Evolutionary conservation across 2,113 vertebrate species (phyloP).

Genomic region (Felis chaus): DNA sequence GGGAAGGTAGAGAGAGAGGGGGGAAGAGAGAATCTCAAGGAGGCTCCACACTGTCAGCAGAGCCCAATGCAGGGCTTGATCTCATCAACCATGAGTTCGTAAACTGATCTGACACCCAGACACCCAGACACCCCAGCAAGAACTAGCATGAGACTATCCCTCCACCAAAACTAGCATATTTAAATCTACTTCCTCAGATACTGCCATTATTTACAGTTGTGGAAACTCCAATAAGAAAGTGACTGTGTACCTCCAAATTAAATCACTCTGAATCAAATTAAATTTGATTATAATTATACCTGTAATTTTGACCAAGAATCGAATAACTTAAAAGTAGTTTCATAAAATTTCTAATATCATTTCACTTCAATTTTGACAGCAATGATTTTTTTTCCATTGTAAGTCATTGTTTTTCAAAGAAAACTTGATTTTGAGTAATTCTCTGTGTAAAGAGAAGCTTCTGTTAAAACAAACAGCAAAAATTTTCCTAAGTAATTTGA

Average conservation of each 20-base stretch:
- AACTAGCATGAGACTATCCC: neutral
- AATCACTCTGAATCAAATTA: neutral
- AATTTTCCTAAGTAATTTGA: constrained; percentile 46
- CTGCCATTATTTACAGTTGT: neutral
- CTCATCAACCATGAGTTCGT: too few species aligned
- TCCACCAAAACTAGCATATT: neutral
- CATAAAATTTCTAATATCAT: neutral
- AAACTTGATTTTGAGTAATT: constrained; percentile 60
- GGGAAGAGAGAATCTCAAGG: too few species aligned
- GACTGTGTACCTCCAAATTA: neutral
- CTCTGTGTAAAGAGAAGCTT: constrained; percentile 18
- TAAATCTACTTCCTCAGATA: neutral
- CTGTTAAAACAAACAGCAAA: constrained; percentile 58
- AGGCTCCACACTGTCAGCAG: too few species aligned
- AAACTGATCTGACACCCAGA: too few species aligned
- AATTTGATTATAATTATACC: constrained; percentile 9
- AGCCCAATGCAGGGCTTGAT: too few species aligned
- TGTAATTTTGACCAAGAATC: neutral
- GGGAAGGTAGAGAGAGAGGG: too few species aligned
- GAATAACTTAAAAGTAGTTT: neutral
- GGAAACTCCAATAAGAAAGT: neutral
- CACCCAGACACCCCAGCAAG: neutral
- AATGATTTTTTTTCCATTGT: constrained; percentile 18
- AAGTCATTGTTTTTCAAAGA: constrained; percentile 59
- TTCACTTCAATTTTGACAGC: neutral